phyloP scores from a whole-genome alignment of 2,888 invertebrate genomes.

The Drosophila infuscata region DNA sequence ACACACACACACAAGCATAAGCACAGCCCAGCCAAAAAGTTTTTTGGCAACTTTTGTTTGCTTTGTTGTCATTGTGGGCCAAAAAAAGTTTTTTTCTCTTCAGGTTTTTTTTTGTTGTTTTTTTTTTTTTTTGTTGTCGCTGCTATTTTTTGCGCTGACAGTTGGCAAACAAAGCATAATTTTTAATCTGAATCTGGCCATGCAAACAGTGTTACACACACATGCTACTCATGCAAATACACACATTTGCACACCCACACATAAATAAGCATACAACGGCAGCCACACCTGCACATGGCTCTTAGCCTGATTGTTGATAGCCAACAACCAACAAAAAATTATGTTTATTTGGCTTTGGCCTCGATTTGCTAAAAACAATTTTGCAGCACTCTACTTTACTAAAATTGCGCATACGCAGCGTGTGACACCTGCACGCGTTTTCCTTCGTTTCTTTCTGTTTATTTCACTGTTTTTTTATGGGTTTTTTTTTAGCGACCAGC shows the following conservation, averaged over 20 bases:
- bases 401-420: constrained; percentile 67
- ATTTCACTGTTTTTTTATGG: neutral
- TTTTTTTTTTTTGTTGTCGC: constrained; percentile 35
- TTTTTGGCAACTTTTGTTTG: constrained; percentile 70
- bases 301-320: constrained; percentile 75
- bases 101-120: constrained; percentile 35
- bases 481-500: constrained; percentile 7
- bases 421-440: constrained; percentile 16
- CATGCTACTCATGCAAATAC: constrained; percentile 59
- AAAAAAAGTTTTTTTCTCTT: constrained; percentile 44
- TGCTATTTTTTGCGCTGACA: constrained; percentile 74
- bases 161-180: constrained; percentile 80
- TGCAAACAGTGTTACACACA: constrained; percentile 79
- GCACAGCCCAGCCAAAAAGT: constrained; percentile 31
- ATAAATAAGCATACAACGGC: constrained; percentile 18
- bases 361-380: constrained; percentile 51
- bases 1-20: constrained; percentile 1
- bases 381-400: constrained; percentile 31
- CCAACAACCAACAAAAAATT: constrained; percentile 48
- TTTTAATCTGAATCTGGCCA: constrained; percentile 76
- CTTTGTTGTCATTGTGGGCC: constrained; percentile 71
- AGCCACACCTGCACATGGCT: constrained; percentile 67
- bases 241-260: constrained; percentile 23
- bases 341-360: constrained; percentile 67
- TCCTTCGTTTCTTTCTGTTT: neutral